phyloP scores from a whole-genome alignment of 2,113 vertebrate genomes.

The Alethe castanea region DNA sequence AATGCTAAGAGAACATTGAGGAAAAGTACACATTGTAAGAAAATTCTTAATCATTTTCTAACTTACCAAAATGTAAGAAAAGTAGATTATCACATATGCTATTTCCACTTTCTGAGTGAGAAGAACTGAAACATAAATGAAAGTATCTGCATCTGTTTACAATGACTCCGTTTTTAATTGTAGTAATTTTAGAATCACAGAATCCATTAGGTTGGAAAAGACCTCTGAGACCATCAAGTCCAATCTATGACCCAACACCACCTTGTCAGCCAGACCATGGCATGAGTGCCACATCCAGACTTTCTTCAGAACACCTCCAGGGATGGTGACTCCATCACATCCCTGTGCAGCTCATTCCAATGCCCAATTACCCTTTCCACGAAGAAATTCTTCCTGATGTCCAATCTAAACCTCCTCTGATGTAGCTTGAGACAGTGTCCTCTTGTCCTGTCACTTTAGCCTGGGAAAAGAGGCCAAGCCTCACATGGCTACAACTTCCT shows the following conservation, averaged over 20 bases:
- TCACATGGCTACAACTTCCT: not conserved
- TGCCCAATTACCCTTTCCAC: no score
- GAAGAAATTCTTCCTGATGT: not conserved
- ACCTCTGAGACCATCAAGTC: not conserved
- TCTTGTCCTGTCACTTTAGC: not conserved
- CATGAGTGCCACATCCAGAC: not conserved
- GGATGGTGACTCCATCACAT: not conserved
- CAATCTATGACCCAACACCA: not conserved
- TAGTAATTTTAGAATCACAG: not conserved
- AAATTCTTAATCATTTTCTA: not conserved
- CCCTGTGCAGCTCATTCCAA: not conserved
- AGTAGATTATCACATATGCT: not conserved
- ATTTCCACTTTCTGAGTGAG: not conserved
- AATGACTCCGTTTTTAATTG: conserved; percentile 41
- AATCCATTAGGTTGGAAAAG: not conserved
- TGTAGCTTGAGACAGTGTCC: not conserved
- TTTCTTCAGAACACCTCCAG: not conserved
- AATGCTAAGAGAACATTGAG: not conserved
- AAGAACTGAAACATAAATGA: not conserved
- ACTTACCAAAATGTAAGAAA: not conserved
- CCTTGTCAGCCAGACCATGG: not conserved
- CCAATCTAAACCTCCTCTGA: not conserved
- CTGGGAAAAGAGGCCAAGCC: not conserved
- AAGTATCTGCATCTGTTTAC: conserved; percentile 40
- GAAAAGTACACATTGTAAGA: not conserved